A percentile compares a stretch with the other conserved stretches of the same genome.
phyloP scores from a whole-genome alignment of 2,888 invertebrate species.

The Melinopterus prodromus region DNA sequence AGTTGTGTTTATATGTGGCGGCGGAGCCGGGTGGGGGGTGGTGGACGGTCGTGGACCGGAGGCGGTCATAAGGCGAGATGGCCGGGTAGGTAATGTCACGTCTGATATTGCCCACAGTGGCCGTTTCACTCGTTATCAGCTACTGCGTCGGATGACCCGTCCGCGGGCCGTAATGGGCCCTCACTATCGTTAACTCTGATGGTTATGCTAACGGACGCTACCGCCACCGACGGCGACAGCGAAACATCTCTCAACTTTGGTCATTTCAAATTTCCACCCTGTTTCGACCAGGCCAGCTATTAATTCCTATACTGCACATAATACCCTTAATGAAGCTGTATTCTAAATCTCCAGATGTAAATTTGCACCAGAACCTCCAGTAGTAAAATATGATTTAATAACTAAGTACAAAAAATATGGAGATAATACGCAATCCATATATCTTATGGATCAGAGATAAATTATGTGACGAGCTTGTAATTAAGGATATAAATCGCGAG shows the following conservation, averaged over 20 bases:
- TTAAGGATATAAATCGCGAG: too few relatives aligned
- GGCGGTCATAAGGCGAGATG: constrained; percentile 31
- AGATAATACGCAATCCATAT: too few relatives aligned
- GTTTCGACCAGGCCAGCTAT: neutral
- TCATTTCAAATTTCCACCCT: neutral
- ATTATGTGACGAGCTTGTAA: too few relatives aligned
- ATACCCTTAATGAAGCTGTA: neutral
- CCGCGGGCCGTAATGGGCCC: constrained; percentile 53
- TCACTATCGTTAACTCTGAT: constrained; percentile 50
- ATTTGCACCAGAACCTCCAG: neutral
- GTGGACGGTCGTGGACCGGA: constrained; percentile 12
- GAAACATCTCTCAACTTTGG: neutral
- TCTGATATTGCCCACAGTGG: constrained; percentile 46
- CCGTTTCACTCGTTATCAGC: constrained; percentile 57
- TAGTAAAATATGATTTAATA: neutral
- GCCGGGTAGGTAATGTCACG: constrained; percentile 42
- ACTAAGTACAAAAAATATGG: too few relatives aligned
- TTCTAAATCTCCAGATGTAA: neutral
- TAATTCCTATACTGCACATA: neutral
- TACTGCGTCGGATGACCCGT: constrained; percentile 59
- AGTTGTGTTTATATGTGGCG: neutral
- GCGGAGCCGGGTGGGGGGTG: constrained; percentile 5
- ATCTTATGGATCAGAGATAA: too few relatives aligned
- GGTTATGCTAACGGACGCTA: constrained; percentile 45
- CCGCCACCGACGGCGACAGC: constrained; percentile 15